A percentile compares a stretch with the other conserved stretches of the same genome.
These are phyloP conservation scores for Linnaemya vulpina DNA, from an alignment of 2,888 invertebrate species.

Conservation along the genomic window DNA sequence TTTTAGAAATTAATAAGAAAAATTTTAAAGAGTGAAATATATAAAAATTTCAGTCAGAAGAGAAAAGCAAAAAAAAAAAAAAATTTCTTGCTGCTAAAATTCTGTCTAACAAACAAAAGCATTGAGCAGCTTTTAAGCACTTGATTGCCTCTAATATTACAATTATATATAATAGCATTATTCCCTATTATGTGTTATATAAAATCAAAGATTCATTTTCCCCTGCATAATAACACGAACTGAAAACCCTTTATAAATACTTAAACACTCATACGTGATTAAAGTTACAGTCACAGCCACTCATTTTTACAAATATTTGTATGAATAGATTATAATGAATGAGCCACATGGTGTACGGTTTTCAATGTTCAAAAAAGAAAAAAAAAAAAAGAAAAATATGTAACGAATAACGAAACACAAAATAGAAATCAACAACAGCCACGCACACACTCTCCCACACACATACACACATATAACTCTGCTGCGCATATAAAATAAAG, in stretches of 20 bases:
- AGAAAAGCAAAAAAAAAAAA: background rate
- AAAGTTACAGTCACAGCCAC: background rate
- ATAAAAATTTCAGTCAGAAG: background rate
- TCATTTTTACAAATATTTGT: slow-evolving; percentile 61
- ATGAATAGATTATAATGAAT: slow-evolving; percentile 64
- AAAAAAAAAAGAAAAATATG: background rate
- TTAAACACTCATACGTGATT: slow-evolving; percentile 45
- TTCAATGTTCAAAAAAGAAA: slow-evolving; percentile 42
- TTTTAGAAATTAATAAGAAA: too few relatives aligned
- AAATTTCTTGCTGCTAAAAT: background rate
- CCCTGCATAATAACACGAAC: background rate
- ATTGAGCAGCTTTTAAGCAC: background rate
- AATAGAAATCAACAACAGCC: slow-evolving; percentile 15
- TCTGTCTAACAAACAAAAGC: background rate
- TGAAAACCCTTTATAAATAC: background rate
- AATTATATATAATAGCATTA: background rate
- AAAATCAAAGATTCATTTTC: slow-evolving; percentile 1
- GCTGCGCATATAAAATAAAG: background rate
- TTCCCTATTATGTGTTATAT: background rate
- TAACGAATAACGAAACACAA: background rate
- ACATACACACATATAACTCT: background rate
- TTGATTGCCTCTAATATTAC: background rate
- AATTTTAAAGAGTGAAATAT: too few relatives aligned
- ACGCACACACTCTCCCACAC: background rate
- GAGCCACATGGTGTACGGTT: slow-evolving; percentile 64